Evolutionary conservation across 2,888 invertebrate genomes (phyloP).

Genomic region (Trachelus stipa): DNA sequence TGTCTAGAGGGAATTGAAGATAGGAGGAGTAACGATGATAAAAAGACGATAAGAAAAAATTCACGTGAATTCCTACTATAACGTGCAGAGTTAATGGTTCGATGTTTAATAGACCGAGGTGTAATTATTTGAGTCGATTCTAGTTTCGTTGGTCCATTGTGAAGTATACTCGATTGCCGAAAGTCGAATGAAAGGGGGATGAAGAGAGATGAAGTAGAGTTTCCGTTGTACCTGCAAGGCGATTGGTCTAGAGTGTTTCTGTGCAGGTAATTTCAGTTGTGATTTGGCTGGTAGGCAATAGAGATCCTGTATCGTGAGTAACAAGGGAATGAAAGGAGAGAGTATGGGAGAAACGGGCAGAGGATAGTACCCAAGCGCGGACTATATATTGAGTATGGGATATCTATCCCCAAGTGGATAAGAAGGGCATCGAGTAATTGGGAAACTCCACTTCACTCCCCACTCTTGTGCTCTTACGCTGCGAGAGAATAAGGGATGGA

Average conservation of each 20-base stretch:
- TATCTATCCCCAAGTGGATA: conserved; percentile 24
- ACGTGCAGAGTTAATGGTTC: conserved; percentile 35
- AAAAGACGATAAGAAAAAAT: neutral
- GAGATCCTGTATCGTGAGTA: neutral
- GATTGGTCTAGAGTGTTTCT: conserved; percentile 12
- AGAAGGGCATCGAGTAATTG: conserved; percentile 31
- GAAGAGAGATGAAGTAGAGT: conserved; percentile 1
- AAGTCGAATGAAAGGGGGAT: conserved; percentile 1
- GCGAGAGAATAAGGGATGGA: neutral
- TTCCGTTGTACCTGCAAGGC: conserved; percentile 9
- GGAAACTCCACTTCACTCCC: conserved; percentile 24
- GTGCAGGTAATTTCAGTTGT: conserved; percentile 15
- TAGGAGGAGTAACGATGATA: neutral
- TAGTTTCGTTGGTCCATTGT: neutral
- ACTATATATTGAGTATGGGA: neutral
- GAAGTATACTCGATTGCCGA: conserved; percentile 4
- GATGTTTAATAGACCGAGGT: conserved; percentile 37
- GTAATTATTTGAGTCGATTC: neutral
- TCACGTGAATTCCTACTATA: neutral
- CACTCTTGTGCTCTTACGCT: neutral
- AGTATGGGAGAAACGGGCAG: neutral
- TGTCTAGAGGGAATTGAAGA: neutral
- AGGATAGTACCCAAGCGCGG: neutral
- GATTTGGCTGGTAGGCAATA: conserved; percentile 21
- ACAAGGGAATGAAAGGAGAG: neutral